Evolutionary conservation across 2,888 invertebrate species (phyloP), one percentile per base, ranked within the genome.

Genomic region (Trissonchulus latispiculum): DNA sequence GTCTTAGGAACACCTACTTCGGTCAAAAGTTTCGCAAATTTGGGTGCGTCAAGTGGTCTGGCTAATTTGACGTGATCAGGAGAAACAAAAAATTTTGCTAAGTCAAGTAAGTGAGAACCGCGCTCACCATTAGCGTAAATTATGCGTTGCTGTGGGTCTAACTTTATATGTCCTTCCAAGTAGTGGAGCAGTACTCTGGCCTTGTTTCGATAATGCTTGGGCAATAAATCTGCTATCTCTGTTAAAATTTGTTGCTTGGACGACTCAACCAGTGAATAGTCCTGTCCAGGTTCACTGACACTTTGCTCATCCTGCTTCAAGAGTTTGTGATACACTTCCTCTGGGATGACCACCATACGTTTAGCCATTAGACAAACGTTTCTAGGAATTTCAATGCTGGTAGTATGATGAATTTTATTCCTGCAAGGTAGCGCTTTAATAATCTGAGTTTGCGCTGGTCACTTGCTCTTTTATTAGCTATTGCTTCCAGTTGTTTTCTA

Each of bases 71-170:
- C n/a, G 36, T 68, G 33, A 31, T 36, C 33, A 32, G 33, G 36
- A 35, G 69, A 68, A 35, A 68, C 36, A 68, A 68, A 68, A n/a
- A n/a, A 68, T 36, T 68, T 68, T 33, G 36, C 69, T 3, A 68
- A n/a, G 36, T 68, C 69, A 68, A 68, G 36, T 36, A 68, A 36
- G 36, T 68, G 33, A 8, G 69, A 68, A 23, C 69, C 69, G 3
- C n/a, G n/a, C n/a, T 32, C 36, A 15, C 36, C 35, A 2, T n/a
- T n/a, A 35, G 69, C 15, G 15, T 68, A 68, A 68, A 68, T 68
- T n/a, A 68, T 36, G n/a, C 36, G 2, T 15, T 68, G 33, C 15
- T 68, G 33, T 32, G 33, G 36, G 36, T 68, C 36, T 2, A 33
- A 15, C 36, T 68, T 68, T 32, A 68, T 36, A 15, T 48, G 8